Evolutionary conservation across 2,113 vertebrate genomes (phyloP).

Genomic region (Bungarus multicinctus): DNA sequence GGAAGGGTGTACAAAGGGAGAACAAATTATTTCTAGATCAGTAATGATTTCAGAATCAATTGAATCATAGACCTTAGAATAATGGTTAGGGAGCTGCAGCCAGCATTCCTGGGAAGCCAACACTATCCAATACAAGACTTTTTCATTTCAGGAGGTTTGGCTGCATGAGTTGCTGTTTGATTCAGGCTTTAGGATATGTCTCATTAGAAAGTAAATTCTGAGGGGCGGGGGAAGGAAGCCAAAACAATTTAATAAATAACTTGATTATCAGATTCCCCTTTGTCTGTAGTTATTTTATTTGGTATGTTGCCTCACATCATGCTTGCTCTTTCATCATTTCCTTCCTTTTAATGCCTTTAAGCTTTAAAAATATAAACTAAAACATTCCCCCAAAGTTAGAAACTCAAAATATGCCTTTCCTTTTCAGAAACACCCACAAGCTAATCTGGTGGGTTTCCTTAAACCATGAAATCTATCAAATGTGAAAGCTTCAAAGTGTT

Average conservation of each 20-base stretch:
- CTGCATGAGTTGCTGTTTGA: not conserved
- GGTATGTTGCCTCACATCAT: not conserved
- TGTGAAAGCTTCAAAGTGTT: slow-evolving; percentile 40
- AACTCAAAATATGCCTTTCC: not conserved
- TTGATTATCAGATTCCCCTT: not conserved
- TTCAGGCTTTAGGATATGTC: not conserved
- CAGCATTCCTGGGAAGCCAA: not conserved
- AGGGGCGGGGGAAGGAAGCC: not conserved
- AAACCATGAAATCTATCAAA: slow-evolving; percentile 32
- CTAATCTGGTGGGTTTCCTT: slow-evolving; percentile 20
- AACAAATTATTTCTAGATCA: not conserved
- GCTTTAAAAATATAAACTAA: not conserved
- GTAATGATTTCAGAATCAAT: not conserved
- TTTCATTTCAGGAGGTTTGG: not conserved
- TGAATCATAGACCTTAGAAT: not conserved
- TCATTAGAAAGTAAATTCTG: not conserved
- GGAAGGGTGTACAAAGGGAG: not conserved
- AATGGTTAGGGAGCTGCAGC: not conserved
- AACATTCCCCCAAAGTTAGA: not conserved
- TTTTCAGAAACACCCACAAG: slow-evolving; percentile 27
- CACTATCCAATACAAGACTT: not conserved
- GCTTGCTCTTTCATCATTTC: not conserved
- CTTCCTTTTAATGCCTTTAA: not conserved
- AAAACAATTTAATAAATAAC: not conserved
- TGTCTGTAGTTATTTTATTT: not conserved